Percentiles rank a stretch among this genome's conserved stretches.
Evolutionary conservation across 2,113 vertebrate genomes (phyloP).

Genomic region (Rhea americana): DNA sequence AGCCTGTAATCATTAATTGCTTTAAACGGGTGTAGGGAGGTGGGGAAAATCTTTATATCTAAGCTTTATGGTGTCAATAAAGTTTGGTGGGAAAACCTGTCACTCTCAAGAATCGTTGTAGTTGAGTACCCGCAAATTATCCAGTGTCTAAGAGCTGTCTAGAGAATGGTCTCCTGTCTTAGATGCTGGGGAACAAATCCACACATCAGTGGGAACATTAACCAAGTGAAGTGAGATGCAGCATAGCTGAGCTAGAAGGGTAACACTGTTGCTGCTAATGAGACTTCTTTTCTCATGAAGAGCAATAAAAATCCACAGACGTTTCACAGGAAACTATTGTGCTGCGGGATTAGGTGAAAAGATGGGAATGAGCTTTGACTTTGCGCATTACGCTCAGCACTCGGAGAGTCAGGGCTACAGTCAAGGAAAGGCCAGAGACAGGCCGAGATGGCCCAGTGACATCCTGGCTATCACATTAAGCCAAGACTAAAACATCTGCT

Average conservation of each 20-base stretch:
- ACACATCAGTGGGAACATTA: background rate
- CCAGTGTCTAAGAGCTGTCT: no score
- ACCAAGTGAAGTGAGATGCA: background rate
- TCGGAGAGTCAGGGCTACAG: background rate
- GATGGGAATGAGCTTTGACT: background rate
- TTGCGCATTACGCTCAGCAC: background rate
- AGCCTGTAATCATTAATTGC: background rate
- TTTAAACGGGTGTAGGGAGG: background rate
- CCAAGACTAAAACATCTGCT: no score
- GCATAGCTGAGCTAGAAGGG: background rate
- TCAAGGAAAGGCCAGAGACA: background rate
- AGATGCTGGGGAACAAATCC: background rate
- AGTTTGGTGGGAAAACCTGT: background rate
- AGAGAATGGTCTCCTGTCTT: background rate
- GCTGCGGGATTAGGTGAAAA: background rate
- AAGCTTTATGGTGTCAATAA: background rate
- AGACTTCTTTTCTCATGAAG: background rate
- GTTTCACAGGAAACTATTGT: background rate
- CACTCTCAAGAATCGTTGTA: no score
- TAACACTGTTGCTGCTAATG: background rate
- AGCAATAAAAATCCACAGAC: background rate
- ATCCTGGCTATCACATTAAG: no score
- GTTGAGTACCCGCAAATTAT: background rate
- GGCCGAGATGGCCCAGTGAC: background rate
- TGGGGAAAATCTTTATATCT: background rate